Conservation (phyloP, 2,888 invertebrate genomes). For the Volucella inanis region DNA sequence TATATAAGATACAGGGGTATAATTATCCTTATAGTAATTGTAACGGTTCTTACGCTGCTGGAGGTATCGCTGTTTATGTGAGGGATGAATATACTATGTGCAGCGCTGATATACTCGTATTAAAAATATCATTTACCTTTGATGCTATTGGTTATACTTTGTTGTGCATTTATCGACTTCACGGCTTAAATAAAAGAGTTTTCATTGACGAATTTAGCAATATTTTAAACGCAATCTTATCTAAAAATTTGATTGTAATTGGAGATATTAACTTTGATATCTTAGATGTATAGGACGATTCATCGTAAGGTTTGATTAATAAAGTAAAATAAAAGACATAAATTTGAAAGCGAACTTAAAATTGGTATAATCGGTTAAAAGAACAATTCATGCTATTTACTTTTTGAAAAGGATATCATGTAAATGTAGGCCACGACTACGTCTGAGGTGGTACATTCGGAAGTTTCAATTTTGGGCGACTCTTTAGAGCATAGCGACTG, state of each 20-base stretch:
- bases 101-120: no score
- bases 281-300: background rate
- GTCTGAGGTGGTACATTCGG: no score
- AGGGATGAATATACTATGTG: background rate
- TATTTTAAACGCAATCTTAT: background rate
- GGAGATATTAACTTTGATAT: constrained; percentile 15
- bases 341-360: no score
- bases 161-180: background rate
- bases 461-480: no score
- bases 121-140: background rate
- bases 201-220: constrained; percentile 9
- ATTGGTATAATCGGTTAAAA: no score
- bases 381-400: no score
- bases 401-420: no score
- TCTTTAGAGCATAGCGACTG: no score
- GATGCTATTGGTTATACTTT: background rate
- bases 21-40: no score
- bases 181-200: background rate
- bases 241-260: background rate
- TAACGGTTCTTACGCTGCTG: background rate
- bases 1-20: background rate
- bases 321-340: no score
- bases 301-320: no score
- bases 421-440: no score
- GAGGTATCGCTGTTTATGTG: constrained; percentile 7